Conservation (phyloP, 1,140 invertebrate genomes). For the Portunus trituberculatus region DNA sequence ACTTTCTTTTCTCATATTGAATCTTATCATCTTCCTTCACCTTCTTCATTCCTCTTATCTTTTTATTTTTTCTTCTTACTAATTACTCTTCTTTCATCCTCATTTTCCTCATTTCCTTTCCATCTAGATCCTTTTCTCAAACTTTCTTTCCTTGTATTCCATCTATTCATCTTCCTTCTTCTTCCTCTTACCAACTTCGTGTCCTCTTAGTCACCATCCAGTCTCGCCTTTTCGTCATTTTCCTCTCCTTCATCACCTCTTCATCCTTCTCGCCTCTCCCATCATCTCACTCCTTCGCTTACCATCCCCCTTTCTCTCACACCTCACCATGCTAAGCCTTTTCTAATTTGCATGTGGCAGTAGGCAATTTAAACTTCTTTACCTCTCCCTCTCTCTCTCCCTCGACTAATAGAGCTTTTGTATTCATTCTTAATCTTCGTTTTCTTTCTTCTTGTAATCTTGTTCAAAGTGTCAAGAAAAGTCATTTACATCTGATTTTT, state of each 20-base stretch:
- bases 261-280: too few species aligned
- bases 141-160: background rate
- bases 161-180: background rate
- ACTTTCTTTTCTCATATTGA: too few species aligned
- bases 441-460: background rate
- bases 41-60: too few species aligned
- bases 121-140: background rate
- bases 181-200: too few species aligned
- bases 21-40: too few species aligned
- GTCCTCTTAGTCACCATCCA: too few species aligned
- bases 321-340: background rate
- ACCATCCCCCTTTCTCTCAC: background rate
- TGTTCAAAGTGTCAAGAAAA: too few species aligned
- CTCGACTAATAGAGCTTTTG: background rate
- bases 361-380: conserved; percentile 2
- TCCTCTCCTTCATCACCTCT: background rate
- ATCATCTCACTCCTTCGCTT: background rate
- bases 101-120: background rate
- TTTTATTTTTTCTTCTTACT: too few species aligned
- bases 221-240: background rate
- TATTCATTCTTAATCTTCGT: background rate
- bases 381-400: background rate
- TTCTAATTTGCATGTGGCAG: background rate
- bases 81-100: background rate
- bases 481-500: too few species aligned